A percentile compares a stretch with the other conserved stretches of the same genome.
Conservation (phyloP, 35 echinoderm and acorn worm genomes). For the Acanthaster planci region DNA sequence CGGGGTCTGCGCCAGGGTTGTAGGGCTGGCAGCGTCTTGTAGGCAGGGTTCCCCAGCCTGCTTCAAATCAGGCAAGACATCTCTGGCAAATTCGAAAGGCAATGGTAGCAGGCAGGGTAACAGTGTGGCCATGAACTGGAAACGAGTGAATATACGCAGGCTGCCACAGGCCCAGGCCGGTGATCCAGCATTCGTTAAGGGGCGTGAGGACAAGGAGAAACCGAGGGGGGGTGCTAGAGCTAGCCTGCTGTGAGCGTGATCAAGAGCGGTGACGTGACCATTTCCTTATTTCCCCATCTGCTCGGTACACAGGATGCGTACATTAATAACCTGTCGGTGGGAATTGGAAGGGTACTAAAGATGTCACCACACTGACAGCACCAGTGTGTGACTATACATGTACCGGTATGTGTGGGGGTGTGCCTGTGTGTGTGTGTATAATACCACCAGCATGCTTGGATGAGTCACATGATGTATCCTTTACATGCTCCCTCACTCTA, state of each 20-base stretch:
- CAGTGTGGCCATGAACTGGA: neutral
- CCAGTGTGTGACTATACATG: neutral
- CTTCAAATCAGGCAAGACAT: slow-evolving; percentile 15
- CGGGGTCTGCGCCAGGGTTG: neutral
- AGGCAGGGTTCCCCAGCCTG: slow-evolving; percentile 2
- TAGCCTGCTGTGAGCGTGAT: neutral
- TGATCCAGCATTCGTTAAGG: neutral
- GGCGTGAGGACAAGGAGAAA: neutral
- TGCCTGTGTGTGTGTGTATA: slow-evolving; percentile 17
- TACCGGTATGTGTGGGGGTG: neutral
- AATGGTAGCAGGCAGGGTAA: neutral
- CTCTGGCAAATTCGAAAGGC: neutral
- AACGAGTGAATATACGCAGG: neutral
- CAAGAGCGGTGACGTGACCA: slow-evolving; percentile 9
- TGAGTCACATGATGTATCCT: no score
- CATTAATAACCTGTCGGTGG: slow-evolving; percentile 26
- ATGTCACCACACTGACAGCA: slow-evolving; percentile 18
- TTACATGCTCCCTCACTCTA: no score
- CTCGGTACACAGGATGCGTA: slow-evolving; percentile 23
- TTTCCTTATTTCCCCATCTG: slow-evolving; percentile 7
- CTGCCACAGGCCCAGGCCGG: neutral
- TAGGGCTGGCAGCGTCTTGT: slow-evolving; percentile 1
- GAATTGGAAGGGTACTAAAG: neutral
- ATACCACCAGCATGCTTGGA: no score
- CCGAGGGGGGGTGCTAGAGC: neutral